These are phyloP conservation scores for Steinernema scapterisci DNA, from an alignment of 2,888 invertebrate species.

Conservation along the genomic window DNA sequence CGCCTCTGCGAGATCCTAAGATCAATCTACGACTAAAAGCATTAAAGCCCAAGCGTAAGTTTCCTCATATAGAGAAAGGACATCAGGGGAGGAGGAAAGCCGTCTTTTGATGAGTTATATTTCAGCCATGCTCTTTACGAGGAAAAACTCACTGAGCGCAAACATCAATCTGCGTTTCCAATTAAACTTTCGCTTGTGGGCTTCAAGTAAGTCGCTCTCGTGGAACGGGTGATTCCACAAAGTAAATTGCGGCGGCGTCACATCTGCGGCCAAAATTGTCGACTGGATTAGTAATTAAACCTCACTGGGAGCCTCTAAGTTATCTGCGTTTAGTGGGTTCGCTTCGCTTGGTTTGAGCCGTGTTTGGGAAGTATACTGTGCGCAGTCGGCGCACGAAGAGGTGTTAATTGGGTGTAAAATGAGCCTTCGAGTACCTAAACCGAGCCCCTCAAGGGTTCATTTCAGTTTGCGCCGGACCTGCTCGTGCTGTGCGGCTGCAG, in stretches of 20 bases:
- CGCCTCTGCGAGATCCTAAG: not conserved
- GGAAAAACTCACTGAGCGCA: constrained; percentile 16
- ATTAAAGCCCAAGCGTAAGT: not conserved
- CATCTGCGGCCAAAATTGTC: not conserved
- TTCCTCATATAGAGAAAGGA: not conserved
- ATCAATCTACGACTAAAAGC: constrained; percentile 10
- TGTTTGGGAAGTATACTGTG: not conserved
- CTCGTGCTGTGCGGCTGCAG: not conserved
- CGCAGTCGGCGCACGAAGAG: not conserved
- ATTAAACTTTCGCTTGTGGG: constrained; percentile 25
- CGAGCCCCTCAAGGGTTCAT: not conserved
- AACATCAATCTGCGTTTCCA: constrained; percentile 29
- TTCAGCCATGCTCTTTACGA: constrained; percentile 3
- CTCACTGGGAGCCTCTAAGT: not conserved
- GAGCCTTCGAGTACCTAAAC: not conserved
- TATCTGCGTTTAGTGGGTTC: not conserved
- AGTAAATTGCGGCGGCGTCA: not conserved
- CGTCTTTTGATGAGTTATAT: constrained; percentile 26
- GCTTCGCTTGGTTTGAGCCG: not conserved
- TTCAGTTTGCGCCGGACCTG: not conserved
- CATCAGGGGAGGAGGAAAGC: not conserved
- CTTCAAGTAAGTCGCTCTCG: constrained; percentile 23
- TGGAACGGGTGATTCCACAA: not conserved
- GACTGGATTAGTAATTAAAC: not conserved
- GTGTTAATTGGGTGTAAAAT: not conserved